Conservation (phyloP, 2,797 vertebrate species). For the Telmatherina bonti region DNA sequence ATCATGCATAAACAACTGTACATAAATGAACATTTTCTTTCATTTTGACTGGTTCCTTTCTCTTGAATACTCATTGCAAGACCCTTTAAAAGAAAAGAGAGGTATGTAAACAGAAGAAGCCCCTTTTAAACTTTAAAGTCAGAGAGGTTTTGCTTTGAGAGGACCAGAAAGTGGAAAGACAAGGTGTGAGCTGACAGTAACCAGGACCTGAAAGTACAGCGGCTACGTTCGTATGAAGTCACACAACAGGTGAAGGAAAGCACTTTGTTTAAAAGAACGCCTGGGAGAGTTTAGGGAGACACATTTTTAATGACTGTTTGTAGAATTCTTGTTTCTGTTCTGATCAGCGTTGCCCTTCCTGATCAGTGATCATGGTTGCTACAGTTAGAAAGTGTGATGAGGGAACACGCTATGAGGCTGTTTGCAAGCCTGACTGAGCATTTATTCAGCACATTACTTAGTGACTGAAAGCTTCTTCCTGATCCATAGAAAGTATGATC, state of each 20-base stretch:
- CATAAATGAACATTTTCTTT: constrained; percentile 60
- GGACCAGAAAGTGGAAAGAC: constrained; percentile 58
- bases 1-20: constrained; percentile 41
- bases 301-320: neutral
- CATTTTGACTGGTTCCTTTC: constrained; percentile 53
- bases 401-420: too few relatives aligned
- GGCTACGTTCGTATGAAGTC: constrained; percentile 34
- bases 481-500: constrained; percentile 4
- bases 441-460: neutral
- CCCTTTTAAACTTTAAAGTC: constrained; percentile 16
- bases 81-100: neutral
- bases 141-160: constrained; percentile 41
- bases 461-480: constrained; percentile 9
- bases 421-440: neutral
- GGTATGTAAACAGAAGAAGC: constrained; percentile 23
- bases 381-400: too few relatives aligned
- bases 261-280: constrained; percentile 9
- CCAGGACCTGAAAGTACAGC: constrained; percentile 52
- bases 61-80: neutral
- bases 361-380: neutral
- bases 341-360: neutral
- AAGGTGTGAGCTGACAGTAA: constrained; percentile 40
- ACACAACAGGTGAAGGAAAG: constrained; percentile 50
- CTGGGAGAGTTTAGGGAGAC: constrained; percentile 13
- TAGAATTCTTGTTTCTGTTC: neutral